phyloP scores from a whole-genome alignment of 37 sponge, comb jelly and placozoan species.

The Tethya wilhelma region DNA sequence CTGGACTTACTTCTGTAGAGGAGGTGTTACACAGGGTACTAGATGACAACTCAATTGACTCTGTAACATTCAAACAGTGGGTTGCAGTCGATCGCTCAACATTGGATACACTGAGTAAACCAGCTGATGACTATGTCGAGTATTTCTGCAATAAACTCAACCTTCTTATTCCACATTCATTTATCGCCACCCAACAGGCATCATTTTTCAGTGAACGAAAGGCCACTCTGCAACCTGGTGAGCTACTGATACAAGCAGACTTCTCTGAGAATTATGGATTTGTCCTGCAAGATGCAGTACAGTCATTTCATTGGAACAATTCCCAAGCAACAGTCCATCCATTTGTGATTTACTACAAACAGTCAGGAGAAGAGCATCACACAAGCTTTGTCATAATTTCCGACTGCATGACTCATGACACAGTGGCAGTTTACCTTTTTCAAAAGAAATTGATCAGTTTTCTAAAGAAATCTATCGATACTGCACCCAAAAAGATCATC shows the following conservation, averaged over 20 bases:
- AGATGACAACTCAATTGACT: conserved; percentile 41
- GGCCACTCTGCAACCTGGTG: conserved; percentile 23
- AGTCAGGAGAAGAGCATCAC: conserved; percentile 26
- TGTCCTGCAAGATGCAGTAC: conserved; percentile 55
- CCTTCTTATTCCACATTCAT: conserved; percentile 28
- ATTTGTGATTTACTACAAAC: conserved; percentile 34
- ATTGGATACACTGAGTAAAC: conserved; percentile 23
- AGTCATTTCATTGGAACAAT: conserved; percentile 74
- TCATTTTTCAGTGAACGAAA: conserved; percentile 11
- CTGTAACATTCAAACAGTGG: conserved; percentile 45
- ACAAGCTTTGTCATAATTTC: conserved; percentile 53
- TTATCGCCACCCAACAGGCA: conserved; percentile 40
- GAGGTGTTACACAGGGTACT: background rate
- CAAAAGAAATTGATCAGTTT: conserved; percentile 13
- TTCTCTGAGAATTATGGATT: conserved; percentile 68
- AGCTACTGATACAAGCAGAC: conserved; percentile 41
- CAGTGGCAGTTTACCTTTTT: conserved; percentile 53
- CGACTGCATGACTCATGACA: conserved; percentile 56
- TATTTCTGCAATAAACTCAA: conserved; percentile 24
- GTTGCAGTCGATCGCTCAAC: conserved; percentile 27
- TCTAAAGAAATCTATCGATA: conserved; percentile 7
- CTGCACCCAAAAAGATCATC: conserved; percentile 20
- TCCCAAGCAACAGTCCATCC: conserved; percentile 58
- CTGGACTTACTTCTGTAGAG: conserved; percentile 13
- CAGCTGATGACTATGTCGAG: conserved; percentile 53